These are phyloP conservation scores for Bombus huntii DNA, from an alignment of 1,140 invertebrate genomes.

Conservation along the genomic window DNA sequence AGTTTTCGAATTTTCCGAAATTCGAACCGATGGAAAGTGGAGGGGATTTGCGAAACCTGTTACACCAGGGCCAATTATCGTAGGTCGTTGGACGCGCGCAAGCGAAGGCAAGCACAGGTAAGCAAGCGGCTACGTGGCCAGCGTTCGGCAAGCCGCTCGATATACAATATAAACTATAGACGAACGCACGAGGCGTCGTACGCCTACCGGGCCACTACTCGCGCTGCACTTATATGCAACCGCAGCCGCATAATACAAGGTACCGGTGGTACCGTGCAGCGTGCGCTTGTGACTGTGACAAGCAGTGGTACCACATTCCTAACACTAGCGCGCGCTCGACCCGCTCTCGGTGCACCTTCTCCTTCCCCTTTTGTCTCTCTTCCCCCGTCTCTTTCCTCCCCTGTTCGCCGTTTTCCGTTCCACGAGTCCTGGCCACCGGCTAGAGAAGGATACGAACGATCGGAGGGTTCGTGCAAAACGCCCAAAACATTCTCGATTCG, in stretches of 20 bases:
- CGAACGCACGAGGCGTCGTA: constrained; percentile 16
- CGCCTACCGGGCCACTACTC: constrained; percentile 31
- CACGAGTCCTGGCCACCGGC: constrained; percentile 1
- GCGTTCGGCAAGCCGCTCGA: not conserved
- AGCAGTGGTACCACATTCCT: constrained; percentile 83
- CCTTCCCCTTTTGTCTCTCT: constrained; percentile 11
- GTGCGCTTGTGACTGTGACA: constrained; percentile 80
- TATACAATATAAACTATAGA: not conserved
- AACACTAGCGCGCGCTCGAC: constrained; percentile 76
- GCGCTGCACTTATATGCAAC: constrained; percentile 46
- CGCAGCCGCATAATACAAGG: constrained; percentile 59
- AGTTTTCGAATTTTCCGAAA: not conserved
- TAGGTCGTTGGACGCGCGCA: not conserved
- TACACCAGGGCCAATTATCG: constrained; percentile 6
- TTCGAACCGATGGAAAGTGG: too few species aligned
- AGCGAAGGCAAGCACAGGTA: not conserved
- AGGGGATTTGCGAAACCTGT: not conserved
- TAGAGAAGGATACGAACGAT: constrained; percentile 66
- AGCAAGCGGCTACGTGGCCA: not conserved
- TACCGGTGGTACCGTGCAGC: constrained; percentile 54
- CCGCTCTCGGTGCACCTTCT: constrained; percentile 60
- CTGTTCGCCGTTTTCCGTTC: not conserved
- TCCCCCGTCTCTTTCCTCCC: not conserved
- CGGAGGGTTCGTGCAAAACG: constrained; percentile 45
- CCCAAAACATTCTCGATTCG: constrained; percentile 1